Percentiles rank a stretch among this genome's conserved stretches.
Evolutionary conservation across 2,113 vertebrate species (phyloP).

Genomic region (Microtus ochrogaster): DNA sequence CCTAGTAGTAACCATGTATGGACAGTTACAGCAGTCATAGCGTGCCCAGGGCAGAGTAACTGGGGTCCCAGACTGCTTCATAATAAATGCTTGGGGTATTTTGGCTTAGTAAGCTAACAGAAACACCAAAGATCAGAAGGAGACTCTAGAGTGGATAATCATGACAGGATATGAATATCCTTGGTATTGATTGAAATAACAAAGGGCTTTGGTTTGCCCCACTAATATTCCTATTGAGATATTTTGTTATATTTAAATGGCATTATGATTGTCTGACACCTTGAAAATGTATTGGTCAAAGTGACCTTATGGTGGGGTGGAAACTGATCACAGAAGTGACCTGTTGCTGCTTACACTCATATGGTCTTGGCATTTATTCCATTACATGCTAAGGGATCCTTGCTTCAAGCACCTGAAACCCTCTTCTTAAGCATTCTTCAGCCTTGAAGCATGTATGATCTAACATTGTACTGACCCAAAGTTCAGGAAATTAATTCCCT

Average conservation of each 20-base stretch:
- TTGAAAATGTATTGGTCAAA: slow-evolving; percentile 9
- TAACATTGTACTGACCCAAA: background rate
- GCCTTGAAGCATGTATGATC: background rate
- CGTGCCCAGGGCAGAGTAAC: background rate
- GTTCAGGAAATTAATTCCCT: background rate
- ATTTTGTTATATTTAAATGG: slow-evolving; percentile 7
- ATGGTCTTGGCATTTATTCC: background rate
- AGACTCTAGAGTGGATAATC: background rate
- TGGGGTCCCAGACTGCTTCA: background rate
- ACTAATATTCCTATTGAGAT: background rate
- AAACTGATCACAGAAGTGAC: background rate
- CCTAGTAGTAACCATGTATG: background rate
- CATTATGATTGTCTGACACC: background rate
- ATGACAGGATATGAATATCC: background rate
- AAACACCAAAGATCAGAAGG: background rate
- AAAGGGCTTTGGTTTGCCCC: background rate
- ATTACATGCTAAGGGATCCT: background rate
- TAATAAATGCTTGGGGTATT: background rate
- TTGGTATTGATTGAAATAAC: background rate
- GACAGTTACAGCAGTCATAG: background rate
- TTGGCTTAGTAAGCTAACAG: background rate
- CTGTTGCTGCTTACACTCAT: background rate
- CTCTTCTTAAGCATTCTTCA: background rate
- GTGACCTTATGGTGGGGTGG: background rate
- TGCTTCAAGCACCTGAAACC: background rate